A percentile compares a stretch with the other conserved stretches of the same genome.
Conservation (phyloP, 2,113 vertebrate species). For the Pogona vitticeps region DNA sequence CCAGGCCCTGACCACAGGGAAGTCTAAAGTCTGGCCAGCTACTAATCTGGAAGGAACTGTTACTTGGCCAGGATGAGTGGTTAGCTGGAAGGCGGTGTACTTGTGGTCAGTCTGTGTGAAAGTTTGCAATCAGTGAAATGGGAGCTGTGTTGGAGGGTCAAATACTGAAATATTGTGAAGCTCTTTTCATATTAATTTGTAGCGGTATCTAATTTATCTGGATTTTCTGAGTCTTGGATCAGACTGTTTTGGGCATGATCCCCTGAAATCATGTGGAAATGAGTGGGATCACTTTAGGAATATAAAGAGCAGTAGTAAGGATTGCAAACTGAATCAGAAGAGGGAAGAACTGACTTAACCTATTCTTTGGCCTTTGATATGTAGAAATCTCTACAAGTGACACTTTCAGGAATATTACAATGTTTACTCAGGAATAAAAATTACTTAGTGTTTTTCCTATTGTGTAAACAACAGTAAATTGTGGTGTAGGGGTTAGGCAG, state of each 20-base stretch:
- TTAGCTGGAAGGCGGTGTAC: no score
- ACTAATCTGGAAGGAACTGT: neutral
- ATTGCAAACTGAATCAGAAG: neutral
- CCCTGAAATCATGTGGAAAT: neutral
- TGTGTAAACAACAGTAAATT: no score
- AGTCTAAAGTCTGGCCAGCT: neutral
- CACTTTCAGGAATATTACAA: neutral
- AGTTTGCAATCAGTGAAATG: neutral
- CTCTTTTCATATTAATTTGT: neutral
- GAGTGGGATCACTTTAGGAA: neutral
- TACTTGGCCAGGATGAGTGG: neutral
- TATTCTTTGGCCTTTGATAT: neutral
- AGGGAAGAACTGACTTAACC: neutral
- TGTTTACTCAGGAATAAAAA: no score
- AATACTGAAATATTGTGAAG: neutral
- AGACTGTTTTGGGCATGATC: neutral
- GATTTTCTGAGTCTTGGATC: neutral
- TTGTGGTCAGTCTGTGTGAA: no score
- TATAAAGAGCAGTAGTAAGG: neutral
- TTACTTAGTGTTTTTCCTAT: no score
- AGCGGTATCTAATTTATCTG: neutral
- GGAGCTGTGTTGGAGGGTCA: neutral
- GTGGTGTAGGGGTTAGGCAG: no score
- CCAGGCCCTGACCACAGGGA: neutral
- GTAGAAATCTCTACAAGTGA: neutral